These are phyloP conservation scores for Podarcis siculus DNA, from an alignment of 2,797 vertebrate species.

Conservation along the genomic window DNA sequence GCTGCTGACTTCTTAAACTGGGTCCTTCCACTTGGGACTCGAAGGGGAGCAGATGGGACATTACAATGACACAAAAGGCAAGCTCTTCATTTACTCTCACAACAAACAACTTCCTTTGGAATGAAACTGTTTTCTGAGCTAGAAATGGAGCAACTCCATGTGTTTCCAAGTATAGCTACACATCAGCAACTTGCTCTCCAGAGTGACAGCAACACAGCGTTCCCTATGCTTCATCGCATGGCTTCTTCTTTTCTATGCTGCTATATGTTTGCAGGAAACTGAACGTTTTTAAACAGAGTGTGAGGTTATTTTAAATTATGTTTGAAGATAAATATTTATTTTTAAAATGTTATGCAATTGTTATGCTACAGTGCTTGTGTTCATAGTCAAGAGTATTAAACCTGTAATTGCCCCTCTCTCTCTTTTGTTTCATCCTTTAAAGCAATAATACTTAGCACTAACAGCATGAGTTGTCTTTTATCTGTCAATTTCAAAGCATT, in stretches of 20 bases:
- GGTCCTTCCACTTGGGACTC: neutral
- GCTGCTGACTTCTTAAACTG: neutral
- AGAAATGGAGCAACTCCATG: rapidly evolving
- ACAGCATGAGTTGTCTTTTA: conserved; percentile 40
- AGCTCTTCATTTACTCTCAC: neutral
- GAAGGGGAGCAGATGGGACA: neutral
- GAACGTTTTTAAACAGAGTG: conserved; percentile 17
- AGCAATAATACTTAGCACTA: conserved; percentile 51
- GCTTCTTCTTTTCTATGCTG: neutral
- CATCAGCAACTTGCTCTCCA: neutral
- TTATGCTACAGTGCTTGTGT: conserved; percentile 20
- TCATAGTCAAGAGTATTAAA: conserved; percentile 58
- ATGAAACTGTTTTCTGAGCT: rapidly evolving
- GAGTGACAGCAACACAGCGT: neutral
- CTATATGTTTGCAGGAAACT: conserved; percentile 12
- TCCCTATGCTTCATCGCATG: neutral
- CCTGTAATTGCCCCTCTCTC: conserved; percentile 28
- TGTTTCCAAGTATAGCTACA: rapidly evolving
- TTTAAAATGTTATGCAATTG: neutral
- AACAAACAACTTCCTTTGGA: neutral
- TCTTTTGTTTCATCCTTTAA: conserved; percentile 48
- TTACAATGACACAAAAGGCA: neutral
- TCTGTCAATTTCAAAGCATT: conserved; percentile 39
- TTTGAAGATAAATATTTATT: conserved; percentile 35
- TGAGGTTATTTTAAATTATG: conserved; percentile 35